Percentiles rank a stretch among this genome's conserved stretches.
phyloP scores from a whole-genome alignment of 2,797 vertebrate species.

The Acridotheres tristis region DNA sequence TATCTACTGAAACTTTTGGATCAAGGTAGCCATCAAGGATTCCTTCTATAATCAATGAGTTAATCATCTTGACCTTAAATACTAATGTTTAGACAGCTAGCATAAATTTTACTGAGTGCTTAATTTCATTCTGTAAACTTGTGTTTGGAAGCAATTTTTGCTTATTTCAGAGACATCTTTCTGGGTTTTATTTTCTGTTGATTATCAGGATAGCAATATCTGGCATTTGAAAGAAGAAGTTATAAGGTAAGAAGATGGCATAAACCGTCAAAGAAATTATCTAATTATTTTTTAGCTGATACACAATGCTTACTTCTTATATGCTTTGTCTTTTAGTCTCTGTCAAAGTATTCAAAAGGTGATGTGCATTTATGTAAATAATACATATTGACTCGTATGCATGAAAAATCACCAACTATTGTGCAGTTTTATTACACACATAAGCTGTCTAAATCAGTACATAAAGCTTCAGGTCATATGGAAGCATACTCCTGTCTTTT shows the following conservation, averaged over 20 bases:
- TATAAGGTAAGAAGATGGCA: neutral
- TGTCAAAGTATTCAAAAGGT: neutral
- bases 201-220: neutral
- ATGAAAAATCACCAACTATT: neutral
- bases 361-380: neutral
- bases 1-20: neutral
- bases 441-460: neutral
- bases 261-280: neutral
- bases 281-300: neutral
- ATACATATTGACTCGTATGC: neutral
- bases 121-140: neutral
- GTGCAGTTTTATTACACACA: neutral
- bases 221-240: neutral
- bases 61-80: neutral
- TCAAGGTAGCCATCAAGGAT: neutral
- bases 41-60: neutral
- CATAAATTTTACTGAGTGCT: neutral
- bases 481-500: neutral
- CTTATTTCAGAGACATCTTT: neutral
- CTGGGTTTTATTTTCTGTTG: neutral
- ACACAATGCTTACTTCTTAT: neutral
- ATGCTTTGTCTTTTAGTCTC: neutral
- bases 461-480: neutral
- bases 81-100: neutral
- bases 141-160: neutral